phyloP scores from a whole-genome alignment of 1,140 invertebrate species.

The Paracyclopina nana region DNA sequence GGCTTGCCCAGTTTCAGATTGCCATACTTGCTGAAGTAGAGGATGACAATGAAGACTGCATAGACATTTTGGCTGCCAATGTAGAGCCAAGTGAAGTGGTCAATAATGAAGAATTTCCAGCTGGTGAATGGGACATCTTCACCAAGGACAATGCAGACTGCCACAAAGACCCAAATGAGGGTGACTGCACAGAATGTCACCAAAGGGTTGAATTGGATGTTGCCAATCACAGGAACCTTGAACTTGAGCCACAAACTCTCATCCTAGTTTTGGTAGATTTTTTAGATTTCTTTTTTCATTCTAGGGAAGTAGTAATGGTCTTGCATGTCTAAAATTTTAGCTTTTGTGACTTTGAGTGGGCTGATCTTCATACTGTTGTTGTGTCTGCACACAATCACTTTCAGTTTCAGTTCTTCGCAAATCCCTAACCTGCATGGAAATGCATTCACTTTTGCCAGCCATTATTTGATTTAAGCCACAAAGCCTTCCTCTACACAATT shows the following conservation, averaged over 20 bases:
- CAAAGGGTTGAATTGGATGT: slow-evolving; percentile 3
- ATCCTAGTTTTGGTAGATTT: slow-evolving; percentile 4
- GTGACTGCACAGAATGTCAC: neutral
- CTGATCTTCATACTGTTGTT: too few species aligned
- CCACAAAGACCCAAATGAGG: slow-evolving; percentile 6
- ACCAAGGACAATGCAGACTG: neutral
- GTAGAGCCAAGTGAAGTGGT: slow-evolving; percentile 12
- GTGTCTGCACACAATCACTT: too few species aligned
- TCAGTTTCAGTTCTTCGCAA: too few species aligned
- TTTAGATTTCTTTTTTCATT: too few species aligned
- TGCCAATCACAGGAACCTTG: neutral
- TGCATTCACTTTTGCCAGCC: too few species aligned
- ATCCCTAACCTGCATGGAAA: too few species aligned
- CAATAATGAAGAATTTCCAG: neutral
- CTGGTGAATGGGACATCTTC: neutral
- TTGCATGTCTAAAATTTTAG: too few species aligned
- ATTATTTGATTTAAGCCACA: too few species aligned
- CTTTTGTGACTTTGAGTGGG: too few species aligned
- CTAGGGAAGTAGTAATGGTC: too few species aligned
- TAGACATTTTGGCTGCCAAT: slow-evolving; percentile 8
- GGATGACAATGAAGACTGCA: slow-evolving; percentile 7
- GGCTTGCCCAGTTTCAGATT: slow-evolving; percentile 6
- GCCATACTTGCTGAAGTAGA: slow-evolving; percentile 11
- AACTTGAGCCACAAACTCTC: slow-evolving; percentile 7
- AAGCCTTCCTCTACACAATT: too few species aligned